Evolutionary conservation across 2,888 invertebrate genomes (phyloP), one percentile per base, ranked within the genome.

Genomic region (Acronicta leporina): DNA sequence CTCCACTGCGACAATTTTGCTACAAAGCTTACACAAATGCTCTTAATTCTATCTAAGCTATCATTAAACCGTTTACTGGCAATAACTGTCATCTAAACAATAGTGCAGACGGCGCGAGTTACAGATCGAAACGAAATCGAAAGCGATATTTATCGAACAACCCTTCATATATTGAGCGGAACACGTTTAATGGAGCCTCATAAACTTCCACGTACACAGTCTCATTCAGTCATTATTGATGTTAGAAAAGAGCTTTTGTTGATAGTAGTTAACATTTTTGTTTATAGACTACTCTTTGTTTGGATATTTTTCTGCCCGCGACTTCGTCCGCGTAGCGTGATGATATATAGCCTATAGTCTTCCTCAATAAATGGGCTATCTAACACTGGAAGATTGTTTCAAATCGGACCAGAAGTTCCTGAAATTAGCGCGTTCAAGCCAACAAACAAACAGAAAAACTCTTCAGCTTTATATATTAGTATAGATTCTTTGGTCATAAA

Each of bases 81-180:
- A 62, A 77, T 68, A 70, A 68, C 68, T 70, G 74, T 66, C 73
- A 49, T 54, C 30, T 57, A 63, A 64, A 65, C 66, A 73, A 74
- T 75, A 61, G 68, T 50, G 58, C 44, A 45, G 59, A 49, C 64
- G 60, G 65, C 65, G 54, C 62, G 68, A 66, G 68, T 43, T 43
- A 35, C 43, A 62, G 60, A 67, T 66, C 57, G 45, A 54, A 48
- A 69, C 14, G 74, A 81, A 77, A 83, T 69, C 56, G 81, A 83
- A 83, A 80, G 79, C 67, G 56, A 57, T 67, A 71, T 76, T 78
- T 82, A 79, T 63, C 9, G 56, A 73, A 45, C 67, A 63, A 70
- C 70, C 73, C 70, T 58, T 60, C 54, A 49, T 49, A 63, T 56
- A 63, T 58, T 43, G 58, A 52, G 25, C 41, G 51, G 25, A 51